Evolutionary conservation across 2,113 vertebrate genomes (phyloP), one percentile per base, ranked within the genome.

Genomic region (Cynocephalus volans): DNA sequence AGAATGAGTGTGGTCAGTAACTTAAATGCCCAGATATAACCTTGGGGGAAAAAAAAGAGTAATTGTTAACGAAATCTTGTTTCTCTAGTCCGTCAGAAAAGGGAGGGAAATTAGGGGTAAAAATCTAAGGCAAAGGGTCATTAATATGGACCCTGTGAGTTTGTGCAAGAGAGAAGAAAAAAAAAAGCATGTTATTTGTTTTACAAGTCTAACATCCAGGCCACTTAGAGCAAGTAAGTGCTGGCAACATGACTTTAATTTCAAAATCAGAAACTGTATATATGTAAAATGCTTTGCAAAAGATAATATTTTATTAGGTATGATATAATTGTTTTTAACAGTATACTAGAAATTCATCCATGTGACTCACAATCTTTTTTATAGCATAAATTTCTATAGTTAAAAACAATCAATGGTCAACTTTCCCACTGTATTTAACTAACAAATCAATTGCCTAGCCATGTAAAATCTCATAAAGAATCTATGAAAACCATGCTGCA

Each of bases 1-100:
- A 82, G 15, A 94, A 21, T 54, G 77, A 72, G 5, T 58, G 3
- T 69, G 18, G 14, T 85, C 65, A 80, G 45, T 93, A 80, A 93
- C 95, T 54, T 84, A 95, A 87, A 93, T 95, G 90, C 28, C 79
- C 13, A 19, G 8, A 73, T 92, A 50, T 62, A 95, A 95, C 70
- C 80, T 93, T 94, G 90, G 41, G 41, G 41, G n/a, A n/a, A n/a
- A 92, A 73, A 80, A 75, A 62, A 56, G n/a, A 14, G 14, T 33
- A 48, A 15, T 33, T 83, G n/a, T 31, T 58, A 92, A 79, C 82
- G 11, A 90, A 64, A 36, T 64, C 24, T 79, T 73, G 0, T 82
- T 72, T 82, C 12, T 65, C 33, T 56, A 64, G 21, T 77, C 33
- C 17, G 93, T 65, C 26, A 52, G 54, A 60, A 33, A 19, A 85